These are phyloP conservation scores for Pectinophora gossypiella DNA, from an alignment of 1,140 invertebrate species.

Conservation along the genomic window DNA sequence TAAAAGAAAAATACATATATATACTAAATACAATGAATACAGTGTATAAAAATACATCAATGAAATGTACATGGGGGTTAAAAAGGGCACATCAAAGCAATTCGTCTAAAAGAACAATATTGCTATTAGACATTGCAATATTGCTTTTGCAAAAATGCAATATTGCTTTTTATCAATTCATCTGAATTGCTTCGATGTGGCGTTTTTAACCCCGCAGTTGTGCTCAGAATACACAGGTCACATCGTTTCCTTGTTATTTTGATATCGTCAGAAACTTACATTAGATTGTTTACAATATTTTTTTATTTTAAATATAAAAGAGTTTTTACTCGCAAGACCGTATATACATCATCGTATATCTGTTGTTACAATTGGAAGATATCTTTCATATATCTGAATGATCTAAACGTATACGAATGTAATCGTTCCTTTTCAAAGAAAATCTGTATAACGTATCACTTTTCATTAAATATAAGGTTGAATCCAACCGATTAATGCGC, in stretches of 20 bases:
- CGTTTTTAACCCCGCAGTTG: no score
- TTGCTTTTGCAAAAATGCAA: no score
- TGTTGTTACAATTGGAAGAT: constrained; percentile 66
- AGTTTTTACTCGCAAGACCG: constrained; percentile 58
- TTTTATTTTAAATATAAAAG: constrained; percentile 69
- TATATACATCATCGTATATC: constrained; percentile 72
- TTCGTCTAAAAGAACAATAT: no score
- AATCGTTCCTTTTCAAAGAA: constrained; percentile 59
- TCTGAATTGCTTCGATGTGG: no score
- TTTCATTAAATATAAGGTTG: constrained; percentile 55
- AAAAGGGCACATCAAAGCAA: no score
- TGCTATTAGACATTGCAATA: no score
- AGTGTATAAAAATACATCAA: no score
- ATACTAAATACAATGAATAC: no score
- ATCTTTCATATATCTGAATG: constrained; percentile 46
- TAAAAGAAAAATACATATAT: no score
- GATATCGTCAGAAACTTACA: constrained; percentile 63
- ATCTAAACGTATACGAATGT: constrained; percentile 69
- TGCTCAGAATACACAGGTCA: constrained; percentile 21
- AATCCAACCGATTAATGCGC: constrained; percentile 49
- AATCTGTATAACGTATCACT: constrained; percentile 66
- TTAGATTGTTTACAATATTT: constrained; percentile 67
- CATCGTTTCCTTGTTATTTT: constrained; percentile 16
- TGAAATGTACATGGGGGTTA: no score
- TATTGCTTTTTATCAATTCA: no score